A percentile compares a stretch with the other conserved stretches of the same genome.
These are phyloP conservation scores for Helicoverpa assulta DNA, from an alignment of 2,888 invertebrate genomes.

Conservation along the genomic window DNA sequence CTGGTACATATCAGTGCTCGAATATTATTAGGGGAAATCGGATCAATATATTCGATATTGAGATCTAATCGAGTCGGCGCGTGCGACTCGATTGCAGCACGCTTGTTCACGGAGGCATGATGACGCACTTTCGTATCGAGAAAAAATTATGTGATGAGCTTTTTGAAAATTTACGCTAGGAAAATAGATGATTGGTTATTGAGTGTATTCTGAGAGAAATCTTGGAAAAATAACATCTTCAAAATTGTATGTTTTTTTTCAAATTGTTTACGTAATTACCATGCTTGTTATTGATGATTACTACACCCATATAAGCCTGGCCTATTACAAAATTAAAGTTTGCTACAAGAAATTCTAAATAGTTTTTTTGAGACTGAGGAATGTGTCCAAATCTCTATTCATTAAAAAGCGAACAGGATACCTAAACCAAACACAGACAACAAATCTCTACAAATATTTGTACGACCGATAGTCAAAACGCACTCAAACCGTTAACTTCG, in stretches of 20 bases:
- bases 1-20: slow-evolving; percentile 42
- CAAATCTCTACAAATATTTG: slow-evolving; percentile 59
- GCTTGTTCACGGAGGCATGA: slow-evolving; percentile 58
- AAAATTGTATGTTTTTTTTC: too few species aligned
- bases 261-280: not conserved
- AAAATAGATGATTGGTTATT: slow-evolving; percentile 18
- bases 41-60: slow-evolving; percentile 52
- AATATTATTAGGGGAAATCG: slow-evolving; percentile 69
- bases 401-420: slow-evolving; percentile 61
- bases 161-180: slow-evolving; percentile 44
- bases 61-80: slow-evolving; percentile 66
- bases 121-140: slow-evolving; percentile 65
- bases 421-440: slow-evolving; percentile 37
- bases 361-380: not conserved
- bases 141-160: slow-evolving; percentile 36
- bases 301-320: too few species aligned
- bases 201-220: not conserved
- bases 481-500: slow-evolving; percentile 63
- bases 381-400: slow-evolving; percentile 11
- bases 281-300: too few species aligned
- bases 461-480: slow-evolving; percentile 43
- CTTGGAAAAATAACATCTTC: too few species aligned
- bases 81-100: slow-evolving; percentile 56
- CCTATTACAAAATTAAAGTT: too few species aligned
- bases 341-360: too few species aligned